Conservation (phyloP, 1,140 invertebrate species). For the Brachystomella parvula region DNA sequence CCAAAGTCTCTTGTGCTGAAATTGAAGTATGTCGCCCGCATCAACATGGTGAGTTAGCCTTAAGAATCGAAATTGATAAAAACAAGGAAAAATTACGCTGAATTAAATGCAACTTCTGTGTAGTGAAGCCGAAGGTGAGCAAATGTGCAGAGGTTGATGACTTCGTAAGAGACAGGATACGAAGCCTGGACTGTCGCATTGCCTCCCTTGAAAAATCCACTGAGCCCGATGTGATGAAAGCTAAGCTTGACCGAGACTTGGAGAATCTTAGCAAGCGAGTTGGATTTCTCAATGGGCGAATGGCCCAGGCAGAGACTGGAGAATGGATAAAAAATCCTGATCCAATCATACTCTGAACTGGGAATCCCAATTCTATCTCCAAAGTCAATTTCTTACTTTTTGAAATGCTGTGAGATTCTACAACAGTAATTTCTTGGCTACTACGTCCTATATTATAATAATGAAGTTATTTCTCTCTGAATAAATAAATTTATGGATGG, state of each 20-base stretch:
- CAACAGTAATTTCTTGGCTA: neutral
- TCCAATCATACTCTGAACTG: neutral
- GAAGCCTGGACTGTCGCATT: constrained; percentile 25
- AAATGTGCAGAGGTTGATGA: constrained; percentile 17
- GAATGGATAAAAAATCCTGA: constrained; percentile 31
- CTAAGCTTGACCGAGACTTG: constrained; percentile 32
- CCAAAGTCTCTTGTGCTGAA: constrained; percentile 19
- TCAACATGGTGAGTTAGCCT: constrained; percentile 27
- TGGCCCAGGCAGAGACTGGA: constrained; percentile 33
- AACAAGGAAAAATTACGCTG: too few species aligned
- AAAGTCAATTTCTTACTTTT: neutral
- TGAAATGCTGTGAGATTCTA: neutral
- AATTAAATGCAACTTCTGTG: neutral
- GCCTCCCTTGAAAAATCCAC: constrained; percentile 23
- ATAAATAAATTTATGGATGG: neutral
- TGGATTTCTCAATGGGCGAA: constrained; percentile 22
- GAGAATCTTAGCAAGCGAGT: constrained; percentile 33
- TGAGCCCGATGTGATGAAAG: constrained; percentile 16
- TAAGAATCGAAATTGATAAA: too few species aligned
- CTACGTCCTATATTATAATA: neutral
- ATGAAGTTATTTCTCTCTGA: neutral
- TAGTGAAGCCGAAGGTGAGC: constrained; percentile 30
- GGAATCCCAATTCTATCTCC: neutral
- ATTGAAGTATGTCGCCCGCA: constrained; percentile 35
- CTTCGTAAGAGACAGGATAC: constrained; percentile 23